Percentiles rank a stretch among this genome's conserved stretches.
Evolutionary conservation across 2,797 vertebrate species (phyloP).

Genomic region (Sciurus carolinensis): DNA sequence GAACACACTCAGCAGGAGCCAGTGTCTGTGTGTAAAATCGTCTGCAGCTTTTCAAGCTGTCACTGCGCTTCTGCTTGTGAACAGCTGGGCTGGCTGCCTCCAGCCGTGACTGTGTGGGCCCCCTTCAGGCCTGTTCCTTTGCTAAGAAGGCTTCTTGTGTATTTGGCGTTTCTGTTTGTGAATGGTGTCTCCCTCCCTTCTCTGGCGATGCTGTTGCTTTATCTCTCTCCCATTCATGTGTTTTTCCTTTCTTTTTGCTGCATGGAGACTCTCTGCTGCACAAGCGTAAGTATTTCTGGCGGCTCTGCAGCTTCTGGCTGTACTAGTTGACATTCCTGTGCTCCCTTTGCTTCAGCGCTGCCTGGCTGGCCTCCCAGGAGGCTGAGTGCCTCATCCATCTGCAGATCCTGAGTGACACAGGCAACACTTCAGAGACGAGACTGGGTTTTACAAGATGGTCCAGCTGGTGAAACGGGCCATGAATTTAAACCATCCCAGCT

Average conservation of each 20-base stretch:
- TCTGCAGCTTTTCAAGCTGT: neutral
- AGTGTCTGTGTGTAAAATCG: neutral
- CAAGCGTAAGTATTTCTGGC: constrained; percentile 94
- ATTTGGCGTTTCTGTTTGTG: constrained; percentile 83
- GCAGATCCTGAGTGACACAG: constrained; percentile 78
- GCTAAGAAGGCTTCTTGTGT: constrained; percentile 79
- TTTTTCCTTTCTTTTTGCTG: constrained; percentile 93
- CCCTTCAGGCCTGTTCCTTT: constrained; percentile 80
- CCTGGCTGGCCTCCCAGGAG: constrained; percentile 84
- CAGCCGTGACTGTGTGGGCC: constrained; percentile 26
- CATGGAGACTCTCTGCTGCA: constrained; percentile 96
- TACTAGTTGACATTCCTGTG: constrained; percentile 83
- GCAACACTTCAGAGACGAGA: constrained; percentile 71
- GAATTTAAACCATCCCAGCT: constrained; percentile 79
- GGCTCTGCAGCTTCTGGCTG: constrained; percentile 86
- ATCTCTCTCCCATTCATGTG: constrained; percentile 90
- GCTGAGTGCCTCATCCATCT: constrained; percentile 72
- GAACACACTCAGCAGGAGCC: neutral
- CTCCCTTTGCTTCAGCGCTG: constrained; percentile 86
- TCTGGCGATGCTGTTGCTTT: constrained; percentile 88
- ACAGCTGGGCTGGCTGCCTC: neutral
- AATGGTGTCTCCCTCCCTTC: constrained; percentile 80
- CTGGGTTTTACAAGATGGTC: constrained; percentile 76
- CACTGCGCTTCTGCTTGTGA: constrained; percentile 31
- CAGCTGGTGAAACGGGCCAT: constrained; percentile 45